A percentile compares a stretch with the other conserved stretches of the same genome.
These are phyloP conservation scores for Sciurus vulgaris DNA, from an alignment of 2,797 vertebrate genomes.

Conservation along the genomic window DNA sequence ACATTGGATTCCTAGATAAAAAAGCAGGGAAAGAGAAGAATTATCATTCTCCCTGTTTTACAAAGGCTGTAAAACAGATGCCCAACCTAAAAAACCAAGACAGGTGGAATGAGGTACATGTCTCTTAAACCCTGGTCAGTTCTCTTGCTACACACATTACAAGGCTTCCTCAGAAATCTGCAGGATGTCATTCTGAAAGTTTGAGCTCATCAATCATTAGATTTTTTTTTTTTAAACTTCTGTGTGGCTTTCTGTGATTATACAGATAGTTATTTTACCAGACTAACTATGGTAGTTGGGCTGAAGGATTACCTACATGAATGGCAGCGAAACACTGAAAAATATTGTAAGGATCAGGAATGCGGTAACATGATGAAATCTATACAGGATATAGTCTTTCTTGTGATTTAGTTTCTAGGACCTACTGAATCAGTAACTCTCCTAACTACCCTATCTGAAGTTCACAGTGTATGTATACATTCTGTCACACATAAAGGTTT, in stretches of 20 bases:
- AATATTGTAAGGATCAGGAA: neutral
- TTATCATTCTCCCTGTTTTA: neutral
- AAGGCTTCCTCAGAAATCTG: neutral
- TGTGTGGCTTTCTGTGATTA: neutral
- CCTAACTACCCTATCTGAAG: neutral
- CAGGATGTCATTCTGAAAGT: neutral
- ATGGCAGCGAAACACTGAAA: neutral
- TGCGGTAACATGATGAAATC: neutral
- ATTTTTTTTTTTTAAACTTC: neutral
- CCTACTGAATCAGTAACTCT: neutral
- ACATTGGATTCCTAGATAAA: neutral
- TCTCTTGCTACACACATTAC: neutral
- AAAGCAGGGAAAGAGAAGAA: neutral
- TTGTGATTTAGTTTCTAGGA: neutral
- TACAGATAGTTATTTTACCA: neutral
- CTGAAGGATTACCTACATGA: neutral
- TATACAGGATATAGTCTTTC: neutral
- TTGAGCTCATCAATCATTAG: neutral
- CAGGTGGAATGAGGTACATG: neutral
- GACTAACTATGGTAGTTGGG: neutral
- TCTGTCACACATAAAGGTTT: neutral
- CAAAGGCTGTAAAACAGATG: neutral
- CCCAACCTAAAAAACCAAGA: neutral
- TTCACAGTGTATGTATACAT: neutral
- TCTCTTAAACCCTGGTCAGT: neutral